A percentile compares a stretch with the other conserved stretches of the same genome.
Conservation (phyloP, 1,140 invertebrate species). For the Hestina assimilis region DNA sequence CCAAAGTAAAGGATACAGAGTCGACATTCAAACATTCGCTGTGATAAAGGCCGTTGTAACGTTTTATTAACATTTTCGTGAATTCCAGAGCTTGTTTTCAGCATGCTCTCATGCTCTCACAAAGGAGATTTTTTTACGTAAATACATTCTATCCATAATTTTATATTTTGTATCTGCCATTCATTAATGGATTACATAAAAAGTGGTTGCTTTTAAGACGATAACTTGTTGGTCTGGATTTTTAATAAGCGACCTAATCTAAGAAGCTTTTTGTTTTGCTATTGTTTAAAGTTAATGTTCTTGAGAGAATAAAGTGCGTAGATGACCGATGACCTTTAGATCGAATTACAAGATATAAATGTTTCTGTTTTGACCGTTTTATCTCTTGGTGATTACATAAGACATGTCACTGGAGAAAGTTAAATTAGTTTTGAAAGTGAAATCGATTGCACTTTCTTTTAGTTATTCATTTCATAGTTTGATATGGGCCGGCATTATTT, state of each 20-base stretch:
- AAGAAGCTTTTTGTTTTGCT: not conserved
- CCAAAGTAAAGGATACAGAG: conserved; percentile 15
- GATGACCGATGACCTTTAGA: conserved; percentile 63
- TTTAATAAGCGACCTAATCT: too few species aligned
- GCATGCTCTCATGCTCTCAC: conserved; percentile 40
- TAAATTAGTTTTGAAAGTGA: conserved; percentile 78
- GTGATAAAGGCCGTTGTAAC: conserved; percentile 35
- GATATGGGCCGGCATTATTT: conserved; percentile 43
- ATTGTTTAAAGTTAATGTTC: too few species aligned
- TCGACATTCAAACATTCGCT: conserved; percentile 25
- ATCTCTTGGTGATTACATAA: conserved; percentile 71
- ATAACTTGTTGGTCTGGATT: too few species aligned
- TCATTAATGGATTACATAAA: not conserved
- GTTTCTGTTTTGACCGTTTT: conserved; percentile 65
- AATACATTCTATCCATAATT: conserved; percentile 9
- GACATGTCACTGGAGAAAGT: conserved; percentile 77
- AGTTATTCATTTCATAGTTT: conserved; percentile 71
- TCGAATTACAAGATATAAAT: conserved; percentile 53
- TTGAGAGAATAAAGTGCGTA: conserved; percentile 23
- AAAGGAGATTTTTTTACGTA: conserved; percentile 39
- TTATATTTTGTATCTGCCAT: not conserved
- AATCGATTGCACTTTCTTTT: conserved; percentile 77
- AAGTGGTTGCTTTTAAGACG: not conserved
- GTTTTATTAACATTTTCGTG: conserved; percentile 38
- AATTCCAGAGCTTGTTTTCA: conserved; percentile 43